Percentiles rank a stretch among this genome's conserved stretches.
phyloP scores from a whole-genome alignment of 2,113 vertebrate species.

The Oryzias curvinotus region DNA sequence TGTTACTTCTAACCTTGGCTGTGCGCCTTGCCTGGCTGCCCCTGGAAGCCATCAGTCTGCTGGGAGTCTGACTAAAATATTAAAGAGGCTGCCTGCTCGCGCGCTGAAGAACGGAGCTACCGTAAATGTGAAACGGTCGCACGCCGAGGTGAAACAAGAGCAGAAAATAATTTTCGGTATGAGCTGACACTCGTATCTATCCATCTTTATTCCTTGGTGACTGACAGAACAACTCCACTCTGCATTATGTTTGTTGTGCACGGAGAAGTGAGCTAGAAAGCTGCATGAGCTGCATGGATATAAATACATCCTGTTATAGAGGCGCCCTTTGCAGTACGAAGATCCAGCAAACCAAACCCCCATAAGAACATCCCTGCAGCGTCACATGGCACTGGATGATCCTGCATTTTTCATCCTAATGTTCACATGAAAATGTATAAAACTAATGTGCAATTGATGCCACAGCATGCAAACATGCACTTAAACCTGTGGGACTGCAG shows the following conservation, averaged over 20 bases:
- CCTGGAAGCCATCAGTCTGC: constrained; percentile 67
- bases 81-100: constrained; percentile 50
- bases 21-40: constrained; percentile 57
- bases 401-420: neutral
- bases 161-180: constrained; percentile 21
- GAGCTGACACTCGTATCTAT: constrained; percentile 31
- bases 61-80: constrained; percentile 66
- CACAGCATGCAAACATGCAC: no score
- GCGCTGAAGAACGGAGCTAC: constrained; percentile 7
- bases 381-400: neutral
- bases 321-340: constrained; percentile 27
- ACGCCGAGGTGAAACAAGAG: constrained; percentile 25
- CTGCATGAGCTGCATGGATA: neutral
- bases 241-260: constrained; percentile 20
- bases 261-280: constrained; percentile 15
- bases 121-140: constrained; percentile 32
- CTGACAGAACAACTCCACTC: constrained; percentile 13
- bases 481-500: no score
- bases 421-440: neutral
- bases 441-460: no score
- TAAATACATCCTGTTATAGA: constrained; percentile 37
- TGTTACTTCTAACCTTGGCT: constrained; percentile 68
- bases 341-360: constrained; percentile 6
- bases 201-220: constrained; percentile 11
- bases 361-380: constrained; percentile 1